These are phyloP conservation scores for Zele albiditarsus DNA, from an alignment of 2,888 invertebrate species.

Conservation along the genomic window DNA sequence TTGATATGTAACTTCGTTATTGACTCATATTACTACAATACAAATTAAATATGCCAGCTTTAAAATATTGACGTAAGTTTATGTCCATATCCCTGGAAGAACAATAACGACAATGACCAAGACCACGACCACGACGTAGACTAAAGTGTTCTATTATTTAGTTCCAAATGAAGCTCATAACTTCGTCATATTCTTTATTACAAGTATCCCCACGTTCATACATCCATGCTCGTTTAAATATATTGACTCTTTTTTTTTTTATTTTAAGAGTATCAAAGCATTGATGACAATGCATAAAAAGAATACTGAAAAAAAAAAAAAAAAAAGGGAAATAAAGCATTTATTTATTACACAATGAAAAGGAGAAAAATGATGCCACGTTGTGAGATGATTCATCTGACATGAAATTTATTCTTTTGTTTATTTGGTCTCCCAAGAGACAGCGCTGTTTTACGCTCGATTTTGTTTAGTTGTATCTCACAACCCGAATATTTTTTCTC, in stretches of 20 bases:
- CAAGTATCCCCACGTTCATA: too few relatives aligned
- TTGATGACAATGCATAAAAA: too few relatives aligned
- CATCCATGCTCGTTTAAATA: too few relatives aligned
- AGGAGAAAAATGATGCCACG: neutral
- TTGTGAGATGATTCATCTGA: neutral
- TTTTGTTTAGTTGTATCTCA: slow-evolving; percentile 24
- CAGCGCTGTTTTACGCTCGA: neutral
- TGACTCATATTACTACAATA: neutral
- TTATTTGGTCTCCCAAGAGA: slow-evolving; percentile 26
- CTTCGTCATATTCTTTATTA: neutral
- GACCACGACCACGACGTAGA: slow-evolving; percentile 1
- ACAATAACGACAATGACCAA: neutral
- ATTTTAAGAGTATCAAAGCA: too few relatives aligned
- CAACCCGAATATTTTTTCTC: neutral
- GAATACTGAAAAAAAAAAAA: neutral
- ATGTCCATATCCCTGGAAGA: slow-evolving; percentile 5
- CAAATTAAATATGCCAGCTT: neutral
- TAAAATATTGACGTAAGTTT: slow-evolving; percentile 22
- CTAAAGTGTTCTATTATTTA: slow-evolving; percentile 18
- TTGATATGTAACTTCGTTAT: neutral
- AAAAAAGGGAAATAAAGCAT: neutral
- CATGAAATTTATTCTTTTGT: slow-evolving; percentile 17
- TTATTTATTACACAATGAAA: neutral
- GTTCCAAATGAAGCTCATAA: slow-evolving; percentile 19
- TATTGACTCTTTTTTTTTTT: too few relatives aligned